phyloP scores from a whole-genome alignment of 2,888 invertebrate genomes.

The Venusia cambrica region DNA sequence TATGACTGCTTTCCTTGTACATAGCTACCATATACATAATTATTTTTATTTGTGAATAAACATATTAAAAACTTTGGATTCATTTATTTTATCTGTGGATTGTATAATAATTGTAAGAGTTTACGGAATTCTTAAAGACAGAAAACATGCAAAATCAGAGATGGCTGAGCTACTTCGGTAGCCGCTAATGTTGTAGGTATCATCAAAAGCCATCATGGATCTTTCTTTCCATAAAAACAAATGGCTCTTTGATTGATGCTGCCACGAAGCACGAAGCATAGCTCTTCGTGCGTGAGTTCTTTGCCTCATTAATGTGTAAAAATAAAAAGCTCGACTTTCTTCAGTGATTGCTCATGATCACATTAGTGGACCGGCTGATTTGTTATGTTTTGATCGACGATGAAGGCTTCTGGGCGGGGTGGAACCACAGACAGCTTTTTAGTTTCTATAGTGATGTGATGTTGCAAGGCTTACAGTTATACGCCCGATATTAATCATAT shows the following conservation, averaged over 20 bases:
- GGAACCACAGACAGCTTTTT: slow-evolving; percentile 9
- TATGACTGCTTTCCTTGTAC: too few relatives aligned
- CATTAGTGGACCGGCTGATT: slow-evolving; percentile 23
- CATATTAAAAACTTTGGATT: too few relatives aligned
- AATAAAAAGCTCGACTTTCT: too few relatives aligned
- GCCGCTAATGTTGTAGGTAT: slow-evolving; percentile 7
- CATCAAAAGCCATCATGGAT: slow-evolving; percentile 19
- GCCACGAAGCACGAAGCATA: slow-evolving; percentile 1
- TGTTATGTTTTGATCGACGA: slow-evolving; percentile 42
- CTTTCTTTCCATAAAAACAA: slow-evolving; percentile 17
- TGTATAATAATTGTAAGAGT: too few relatives aligned
- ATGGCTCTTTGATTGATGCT: slow-evolving; percentile 29
- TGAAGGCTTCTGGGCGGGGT: slow-evolving; percentile 43
- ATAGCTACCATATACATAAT: too few relatives aligned
- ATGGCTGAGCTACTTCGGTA: slow-evolving; percentile 7
- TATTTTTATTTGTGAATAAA: too few relatives aligned
- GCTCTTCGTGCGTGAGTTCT: too few relatives aligned
- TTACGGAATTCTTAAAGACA: too few relatives aligned
- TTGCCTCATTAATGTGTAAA: too few relatives aligned
- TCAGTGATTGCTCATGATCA: slow-evolving; percentile 2
- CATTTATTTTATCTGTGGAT: too few relatives aligned
- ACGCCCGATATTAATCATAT: slow-evolving; percentile 54
- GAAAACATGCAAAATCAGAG: slow-evolving; percentile 7
- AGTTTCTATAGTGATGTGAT: slow-evolving; percentile 40
- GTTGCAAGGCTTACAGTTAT: slow-evolving; percentile 70